phyloP scores from a whole-genome alignment of 2,888 invertebrate species.

The Drosophila kanekoi region DNA sequence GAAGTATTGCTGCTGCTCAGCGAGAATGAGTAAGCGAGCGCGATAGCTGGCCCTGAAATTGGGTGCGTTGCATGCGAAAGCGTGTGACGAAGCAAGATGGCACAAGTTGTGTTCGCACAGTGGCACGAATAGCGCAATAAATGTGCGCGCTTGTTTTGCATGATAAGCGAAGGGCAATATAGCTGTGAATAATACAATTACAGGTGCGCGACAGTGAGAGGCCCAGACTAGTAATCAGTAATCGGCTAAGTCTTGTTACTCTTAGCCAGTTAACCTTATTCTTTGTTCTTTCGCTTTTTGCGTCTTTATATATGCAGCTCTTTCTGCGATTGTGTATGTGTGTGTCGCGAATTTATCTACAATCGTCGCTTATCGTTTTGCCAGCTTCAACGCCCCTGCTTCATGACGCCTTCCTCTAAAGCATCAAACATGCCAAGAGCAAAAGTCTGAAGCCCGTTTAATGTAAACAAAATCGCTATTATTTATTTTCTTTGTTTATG shows the following conservation, averaged over 20 bases:
- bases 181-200: slow-evolving; percentile 38
- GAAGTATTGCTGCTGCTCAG: slow-evolving; percentile 10
- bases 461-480: slow-evolving; percentile 53
- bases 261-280: slow-evolving; percentile 20
- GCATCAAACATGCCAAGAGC: slow-evolving; percentile 10
- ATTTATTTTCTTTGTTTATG: slow-evolving; percentile 29
- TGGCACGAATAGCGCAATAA: slow-evolving; percentile 51
- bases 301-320: slow-evolving; percentile 62
- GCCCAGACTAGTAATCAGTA: slow-evolving; percentile 27
- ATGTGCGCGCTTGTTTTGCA: slow-evolving; percentile 45
- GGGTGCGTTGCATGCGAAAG: slow-evolving; percentile 66
- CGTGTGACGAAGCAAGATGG: slow-evolving; percentile 49
- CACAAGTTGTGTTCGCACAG: slow-evolving; percentile 58
- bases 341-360: slow-evolving; percentile 65
- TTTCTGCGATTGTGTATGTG: slow-evolving; percentile 20
- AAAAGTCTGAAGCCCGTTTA: slow-evolving; percentile 11
- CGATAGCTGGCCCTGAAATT: slow-evolving; percentile 65
- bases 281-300: slow-evolving; percentile 70
- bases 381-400: slow-evolving; percentile 49
- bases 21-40: slow-evolving; percentile 54
- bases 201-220: slow-evolving; percentile 29
- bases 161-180: slow-evolving; percentile 49
- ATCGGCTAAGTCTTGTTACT: slow-evolving; percentile 16
- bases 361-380: slow-evolving; percentile 66
- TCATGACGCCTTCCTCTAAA: slow-evolving; percentile 13